Evolutionary conservation across 2,888 invertebrate genomes (phyloP).

Genomic region (Dolichopus griseipennis): DNA sequence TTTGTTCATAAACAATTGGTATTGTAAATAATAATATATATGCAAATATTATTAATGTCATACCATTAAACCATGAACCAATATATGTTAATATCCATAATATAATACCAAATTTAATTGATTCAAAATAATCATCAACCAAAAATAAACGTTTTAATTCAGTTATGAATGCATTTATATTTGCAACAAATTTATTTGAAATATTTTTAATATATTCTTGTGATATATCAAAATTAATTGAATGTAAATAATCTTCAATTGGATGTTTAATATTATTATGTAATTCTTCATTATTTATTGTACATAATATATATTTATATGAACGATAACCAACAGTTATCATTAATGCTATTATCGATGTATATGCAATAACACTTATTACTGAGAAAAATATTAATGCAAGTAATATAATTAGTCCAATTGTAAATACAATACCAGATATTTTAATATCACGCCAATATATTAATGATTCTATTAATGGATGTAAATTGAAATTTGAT

Average conservation of each 20-base stretch:
- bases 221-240: neutral
- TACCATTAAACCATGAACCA: neutral
- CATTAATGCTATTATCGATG: neutral
- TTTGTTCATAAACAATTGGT: neutral
- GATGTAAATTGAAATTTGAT: constrained; percentile 3
- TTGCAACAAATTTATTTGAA: neutral
- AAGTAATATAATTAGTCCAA: neutral
- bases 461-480: neutral
- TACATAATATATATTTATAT: neutral
- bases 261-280: neutral
- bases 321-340: neutral
- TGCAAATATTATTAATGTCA: neutral
- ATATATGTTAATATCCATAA: neutral
- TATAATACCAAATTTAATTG: neutral
- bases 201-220: neutral
- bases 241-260: neutral
- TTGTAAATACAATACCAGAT: neutral
- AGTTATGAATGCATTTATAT: neutral
- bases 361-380: neutral
- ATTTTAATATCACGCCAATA: neutral
- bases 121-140: neutral
- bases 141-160: neutral
- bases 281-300: neutral
- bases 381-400: neutral
- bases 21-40: constrained; percentile 1